phyloP scores from a whole-genome alignment of 2,888 invertebrate genomes.

The Erebia palarica region DNA sequence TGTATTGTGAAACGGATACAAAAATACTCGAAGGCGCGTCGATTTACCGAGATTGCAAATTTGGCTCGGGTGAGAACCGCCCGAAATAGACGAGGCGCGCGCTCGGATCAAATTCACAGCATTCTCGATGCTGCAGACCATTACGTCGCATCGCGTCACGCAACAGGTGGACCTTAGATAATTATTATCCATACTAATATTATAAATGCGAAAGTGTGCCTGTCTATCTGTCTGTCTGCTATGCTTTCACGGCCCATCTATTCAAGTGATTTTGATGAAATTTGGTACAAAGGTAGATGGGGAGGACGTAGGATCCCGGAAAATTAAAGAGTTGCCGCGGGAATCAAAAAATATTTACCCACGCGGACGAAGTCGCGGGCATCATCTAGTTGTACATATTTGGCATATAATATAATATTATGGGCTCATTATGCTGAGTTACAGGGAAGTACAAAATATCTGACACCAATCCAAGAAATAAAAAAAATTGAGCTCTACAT shows the following conservation, averaged over 20 bases:
- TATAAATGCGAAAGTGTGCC: no score
- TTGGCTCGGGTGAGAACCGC: conserved; percentile 74
- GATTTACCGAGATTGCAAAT: conserved; percentile 80
- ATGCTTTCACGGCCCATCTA: no score
- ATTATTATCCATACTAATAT: no score
- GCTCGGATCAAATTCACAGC: conserved; percentile 77
- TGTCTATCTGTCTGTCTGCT: no score
- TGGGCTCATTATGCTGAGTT: background rate
- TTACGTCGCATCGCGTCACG: conserved; percentile 22
- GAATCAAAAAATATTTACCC: no score
- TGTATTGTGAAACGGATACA: conserved; percentile 75
- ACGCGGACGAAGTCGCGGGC: no score
- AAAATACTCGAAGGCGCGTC: conserved; percentile 76
- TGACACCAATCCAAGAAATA: background rate
- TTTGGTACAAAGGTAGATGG: no score
- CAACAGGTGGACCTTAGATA: conserved; percentile 50
- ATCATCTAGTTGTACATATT: background rate
- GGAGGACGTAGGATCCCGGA: no score
- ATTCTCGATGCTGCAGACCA: conserved; percentile 49
- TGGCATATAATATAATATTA: background rate
- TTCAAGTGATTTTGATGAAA: no score
- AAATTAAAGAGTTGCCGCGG: no score
- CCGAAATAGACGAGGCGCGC: conserved; percentile 72
- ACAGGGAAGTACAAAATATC: background rate
- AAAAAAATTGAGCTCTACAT: no score